These are phyloP conservation scores for Bombus soroeensis DNA, from an alignment of 1,140 invertebrate genomes.

Conservation along the genomic window DNA sequence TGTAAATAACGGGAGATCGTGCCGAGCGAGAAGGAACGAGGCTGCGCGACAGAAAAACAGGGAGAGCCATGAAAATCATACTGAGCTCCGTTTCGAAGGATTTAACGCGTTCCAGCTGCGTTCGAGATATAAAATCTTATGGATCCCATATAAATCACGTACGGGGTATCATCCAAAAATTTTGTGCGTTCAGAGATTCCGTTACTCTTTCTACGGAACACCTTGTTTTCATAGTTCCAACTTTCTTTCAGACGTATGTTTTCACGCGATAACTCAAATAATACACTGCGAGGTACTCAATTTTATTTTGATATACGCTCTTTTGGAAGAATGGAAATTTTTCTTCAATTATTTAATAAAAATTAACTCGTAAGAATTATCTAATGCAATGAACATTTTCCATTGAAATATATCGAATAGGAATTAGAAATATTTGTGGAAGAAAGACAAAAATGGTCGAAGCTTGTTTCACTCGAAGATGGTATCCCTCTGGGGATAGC, in stretches of 20 bases:
- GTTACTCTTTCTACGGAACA: neutral
- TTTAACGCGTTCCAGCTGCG: constrained; percentile 26
- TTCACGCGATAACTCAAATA: neutral
- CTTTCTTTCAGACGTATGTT: too few species aligned
- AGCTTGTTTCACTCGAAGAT: too few species aligned
- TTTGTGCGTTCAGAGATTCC: neutral
- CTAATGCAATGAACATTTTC: too few species aligned
- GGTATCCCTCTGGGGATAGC: too few species aligned
- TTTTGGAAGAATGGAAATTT: too few species aligned
- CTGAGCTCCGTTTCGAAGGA: constrained; percentile 17
- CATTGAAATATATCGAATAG: too few species aligned
- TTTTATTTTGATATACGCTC: too few species aligned
- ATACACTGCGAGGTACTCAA: too few species aligned
- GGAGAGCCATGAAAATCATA: neutral
- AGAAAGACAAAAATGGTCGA: too few species aligned
- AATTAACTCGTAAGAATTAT: too few species aligned
- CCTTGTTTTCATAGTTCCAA: neutral
- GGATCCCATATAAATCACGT: constrained; percentile 50
- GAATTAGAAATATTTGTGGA: too few species aligned
- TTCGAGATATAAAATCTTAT: constrained; percentile 43
- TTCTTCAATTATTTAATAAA: too few species aligned
- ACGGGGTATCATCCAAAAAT: constrained; percentile 16
- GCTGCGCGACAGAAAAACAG: neutral
- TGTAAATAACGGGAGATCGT: neutral
- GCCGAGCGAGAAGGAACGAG: neutral